Percentiles rank a stretch among this genome's conserved stretches.
Conservation (phyloP, 2,797 vertebrate genomes). For the Molossus molossus region DNA sequence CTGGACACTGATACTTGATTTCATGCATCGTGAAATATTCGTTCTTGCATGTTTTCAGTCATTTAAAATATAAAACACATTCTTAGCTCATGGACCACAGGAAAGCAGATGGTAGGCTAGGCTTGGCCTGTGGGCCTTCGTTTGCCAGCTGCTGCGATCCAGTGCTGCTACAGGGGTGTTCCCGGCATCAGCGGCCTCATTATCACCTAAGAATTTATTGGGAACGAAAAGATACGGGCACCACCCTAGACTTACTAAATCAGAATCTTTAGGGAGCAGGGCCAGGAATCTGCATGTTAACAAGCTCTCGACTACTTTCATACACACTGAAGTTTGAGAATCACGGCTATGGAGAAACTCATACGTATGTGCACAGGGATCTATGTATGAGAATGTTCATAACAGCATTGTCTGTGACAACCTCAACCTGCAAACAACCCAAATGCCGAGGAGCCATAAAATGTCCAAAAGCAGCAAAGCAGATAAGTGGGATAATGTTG, state of each 20-base stretch:
- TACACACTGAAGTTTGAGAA: not conserved
- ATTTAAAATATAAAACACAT: not conserved
- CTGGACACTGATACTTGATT: slow-evolving; percentile 14
- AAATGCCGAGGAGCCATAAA: not conserved
- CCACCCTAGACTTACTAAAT: not conserved
- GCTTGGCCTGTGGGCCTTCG: no score
- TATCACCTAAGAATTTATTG: not conserved
- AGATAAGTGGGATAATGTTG: slow-evolving; percentile 40
- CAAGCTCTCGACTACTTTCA: not conserved
- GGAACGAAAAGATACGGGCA: slow-evolving; percentile 4
- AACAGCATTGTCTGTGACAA: not conserved
- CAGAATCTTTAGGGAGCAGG: not conserved
- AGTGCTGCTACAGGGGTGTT: no score
- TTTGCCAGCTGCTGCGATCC: not conserved
- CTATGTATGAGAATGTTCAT: not conserved
- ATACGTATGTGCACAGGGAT: not conserved
- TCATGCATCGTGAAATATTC: slow-evolving; percentile 1
- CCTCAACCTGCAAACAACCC: not conserved
- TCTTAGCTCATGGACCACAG: not conserved
- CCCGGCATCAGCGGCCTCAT: not conserved
- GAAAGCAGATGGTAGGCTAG: not conserved
- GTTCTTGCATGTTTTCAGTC: not conserved
- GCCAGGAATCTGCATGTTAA: not conserved
- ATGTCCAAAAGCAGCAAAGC: slow-evolving; percentile 26
- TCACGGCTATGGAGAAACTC: not conserved